A percentile compares a stretch with the other conserved stretches of the same genome.
These are phyloP conservation scores for Ochotona curzoniae DNA, from an alignment of 2,113 vertebrate genomes.

Conservation along the genomic window DNA sequence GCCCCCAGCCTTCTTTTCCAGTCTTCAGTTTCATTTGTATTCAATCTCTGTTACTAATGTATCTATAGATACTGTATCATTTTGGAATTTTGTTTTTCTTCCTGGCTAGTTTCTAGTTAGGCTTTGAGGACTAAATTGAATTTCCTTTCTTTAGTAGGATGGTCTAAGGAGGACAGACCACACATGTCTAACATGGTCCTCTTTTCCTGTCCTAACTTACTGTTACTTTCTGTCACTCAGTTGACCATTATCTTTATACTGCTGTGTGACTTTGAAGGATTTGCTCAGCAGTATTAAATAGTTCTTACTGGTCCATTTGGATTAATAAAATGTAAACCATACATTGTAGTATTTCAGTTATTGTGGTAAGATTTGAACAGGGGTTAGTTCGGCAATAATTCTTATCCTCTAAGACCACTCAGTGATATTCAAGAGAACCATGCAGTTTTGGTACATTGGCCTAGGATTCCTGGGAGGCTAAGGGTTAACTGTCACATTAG, in stretches of 20 bases:
- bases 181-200: background rate
- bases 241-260: background rate
- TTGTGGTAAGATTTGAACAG: too few species aligned
- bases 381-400: too few species aligned
- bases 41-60: background rate
- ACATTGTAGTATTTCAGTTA: too few species aligned
- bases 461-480: background rate
- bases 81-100: constrained; percentile 23
- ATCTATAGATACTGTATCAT: constrained; percentile 11
- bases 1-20: background rate
- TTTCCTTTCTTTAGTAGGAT: background rate
- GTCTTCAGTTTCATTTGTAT: constrained; percentile 23
- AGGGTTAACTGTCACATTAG: background rate
- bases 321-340: background rate
- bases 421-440: too few species aligned
- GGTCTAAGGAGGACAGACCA: background rate
- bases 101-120: background rate
- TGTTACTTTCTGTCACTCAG: background rate
- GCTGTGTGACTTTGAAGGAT: background rate
- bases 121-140: background rate
- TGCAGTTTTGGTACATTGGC: background rate
- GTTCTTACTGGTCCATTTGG: background rate
- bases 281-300: background rate
- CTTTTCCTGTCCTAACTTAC: background rate
- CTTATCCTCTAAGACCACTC: too few species aligned